These are phyloP conservation scores for Watsonalla cultraria DNA, from an alignment of 2,888 invertebrate species.

Conservation along the genomic window DNA sequence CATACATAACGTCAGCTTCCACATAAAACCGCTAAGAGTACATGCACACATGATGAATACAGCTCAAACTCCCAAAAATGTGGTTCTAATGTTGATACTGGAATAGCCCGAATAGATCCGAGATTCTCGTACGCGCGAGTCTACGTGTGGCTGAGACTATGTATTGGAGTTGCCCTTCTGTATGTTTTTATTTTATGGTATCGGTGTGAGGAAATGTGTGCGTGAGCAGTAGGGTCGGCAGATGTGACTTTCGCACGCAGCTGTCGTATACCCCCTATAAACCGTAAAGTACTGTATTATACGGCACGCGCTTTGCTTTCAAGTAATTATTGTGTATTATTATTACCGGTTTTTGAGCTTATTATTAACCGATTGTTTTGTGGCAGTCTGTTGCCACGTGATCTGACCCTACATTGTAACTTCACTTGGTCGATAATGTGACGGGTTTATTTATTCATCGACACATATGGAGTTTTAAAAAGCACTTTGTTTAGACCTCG, in stretches of 20 bases:
- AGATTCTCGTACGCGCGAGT: not conserved
- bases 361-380: conserved; percentile 48
- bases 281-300: conserved; percentile 48
- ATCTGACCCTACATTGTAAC: not conserved
- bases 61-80: no score
- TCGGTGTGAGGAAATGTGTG: conserved; percentile 26
- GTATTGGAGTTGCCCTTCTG: not conserved
- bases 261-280: conserved; percentile 57
- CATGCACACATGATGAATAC: no score
- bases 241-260: conserved; percentile 65
- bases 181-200: conserved; percentile 28
- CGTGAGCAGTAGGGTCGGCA: conserved; percentile 51
- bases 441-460: not conserved
- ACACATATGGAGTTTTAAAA: not conserved
- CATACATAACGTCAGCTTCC: no score
- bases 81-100: no score
- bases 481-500: not conserved
- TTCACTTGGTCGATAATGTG: not conserved
- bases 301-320: conserved; percentile 73
- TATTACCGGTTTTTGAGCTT: conserved; percentile 59
- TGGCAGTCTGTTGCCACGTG: not conserved
- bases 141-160: no score
- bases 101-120: conserved; percentile 11
- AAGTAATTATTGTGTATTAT: conserved; percentile 72
- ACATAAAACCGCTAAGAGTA: no score